phyloP scores from a whole-genome alignment of 2,888 invertebrate species.

The Strigamia transsilvanica region DNA sequence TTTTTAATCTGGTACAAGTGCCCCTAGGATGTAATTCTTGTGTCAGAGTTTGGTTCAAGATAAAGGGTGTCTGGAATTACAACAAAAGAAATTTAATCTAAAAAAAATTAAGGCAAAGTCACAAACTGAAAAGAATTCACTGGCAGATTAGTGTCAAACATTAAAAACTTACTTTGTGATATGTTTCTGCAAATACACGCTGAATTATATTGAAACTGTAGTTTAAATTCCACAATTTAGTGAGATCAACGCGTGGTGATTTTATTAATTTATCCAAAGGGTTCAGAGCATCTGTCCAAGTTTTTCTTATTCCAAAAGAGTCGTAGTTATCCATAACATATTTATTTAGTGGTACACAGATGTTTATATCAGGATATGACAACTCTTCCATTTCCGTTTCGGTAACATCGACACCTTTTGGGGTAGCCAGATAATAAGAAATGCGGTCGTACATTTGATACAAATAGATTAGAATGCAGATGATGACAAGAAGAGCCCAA shows the following conservation, averaged over 20 bases:
- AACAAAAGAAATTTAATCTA: no score
- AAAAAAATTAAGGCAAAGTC: no score
- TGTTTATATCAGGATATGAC: background rate
- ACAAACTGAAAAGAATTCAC: no score
- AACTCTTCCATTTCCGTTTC: background rate
- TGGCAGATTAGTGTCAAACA: no score
- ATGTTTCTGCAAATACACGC: background rate
- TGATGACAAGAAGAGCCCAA: background rate
- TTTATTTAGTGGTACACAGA: background rate
- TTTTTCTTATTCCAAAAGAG: background rate
- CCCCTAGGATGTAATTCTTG: background rate
- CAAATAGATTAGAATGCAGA: background rate
- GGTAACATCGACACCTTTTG: background rate
- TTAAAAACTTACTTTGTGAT: background rate
- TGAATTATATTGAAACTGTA: background rate
- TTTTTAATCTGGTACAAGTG: background rate
- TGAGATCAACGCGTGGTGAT: background rate
- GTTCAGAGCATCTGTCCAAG: background rate
- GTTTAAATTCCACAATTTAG: slow-evolving; percentile 9
- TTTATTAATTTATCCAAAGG: background rate
- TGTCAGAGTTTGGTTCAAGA: background rate
- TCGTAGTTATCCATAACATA: background rate
- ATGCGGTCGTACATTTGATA: background rate
- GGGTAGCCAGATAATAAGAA: background rate
- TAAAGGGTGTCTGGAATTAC: no score